Evolutionary conservation across 2,888 invertebrate species (phyloP), one percentile per base, ranked within the genome.

Genomic region (Dinocampus coccinellae): DNA sequence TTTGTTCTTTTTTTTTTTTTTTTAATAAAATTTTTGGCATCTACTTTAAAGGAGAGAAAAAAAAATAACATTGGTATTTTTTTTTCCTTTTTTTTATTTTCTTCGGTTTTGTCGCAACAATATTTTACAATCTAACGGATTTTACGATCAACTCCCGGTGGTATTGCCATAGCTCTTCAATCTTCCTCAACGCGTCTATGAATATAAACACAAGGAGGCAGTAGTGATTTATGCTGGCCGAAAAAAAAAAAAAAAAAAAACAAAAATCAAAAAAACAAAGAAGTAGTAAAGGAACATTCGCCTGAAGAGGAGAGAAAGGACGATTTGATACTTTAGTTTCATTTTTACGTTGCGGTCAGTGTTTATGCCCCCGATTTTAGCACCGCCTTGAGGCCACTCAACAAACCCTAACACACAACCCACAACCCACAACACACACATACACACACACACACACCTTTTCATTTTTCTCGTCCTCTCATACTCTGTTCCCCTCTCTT

Each of bases 341-440:
- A 78, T 82, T 85, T 69, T 85, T 84, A 85, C 77, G 81, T 81
- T 81, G 85, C 81, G 85, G 85, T 84, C 85, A 84, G 81, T 79
- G 81, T 84, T 85, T 84, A 84, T 81, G 82, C 80, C 79, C 80
- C 76, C 78, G 80, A 82, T 83, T 85, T 85, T 84, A 85, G 80
- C 80, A 82, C 83, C 84, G 60, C 70, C 79, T 75, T 74, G 78
- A 79, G 77, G 78, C 75, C 79, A 75, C 80, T 81, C 75, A 78
- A 79, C n/a, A 77, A 29, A 29, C 16, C 16, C 24, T 22, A 53
- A 39, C 26, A 22, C 26, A n/a, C n/a, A n/a, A n/a, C n/a, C n/a
- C n/a, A n/a, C n/a, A n/a, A n/a, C n/a, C n/a, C n/a, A n/a, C n/a
- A n/a, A n/a, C n/a, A n/a, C n/a, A n/a, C n/a, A 22, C 55, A 26